Percentiles rank a stretch among this genome's conserved stretches.
phyloP scores from a whole-genome alignment of 2,888 invertebrate genomes.

The Lasiommata megera region DNA sequence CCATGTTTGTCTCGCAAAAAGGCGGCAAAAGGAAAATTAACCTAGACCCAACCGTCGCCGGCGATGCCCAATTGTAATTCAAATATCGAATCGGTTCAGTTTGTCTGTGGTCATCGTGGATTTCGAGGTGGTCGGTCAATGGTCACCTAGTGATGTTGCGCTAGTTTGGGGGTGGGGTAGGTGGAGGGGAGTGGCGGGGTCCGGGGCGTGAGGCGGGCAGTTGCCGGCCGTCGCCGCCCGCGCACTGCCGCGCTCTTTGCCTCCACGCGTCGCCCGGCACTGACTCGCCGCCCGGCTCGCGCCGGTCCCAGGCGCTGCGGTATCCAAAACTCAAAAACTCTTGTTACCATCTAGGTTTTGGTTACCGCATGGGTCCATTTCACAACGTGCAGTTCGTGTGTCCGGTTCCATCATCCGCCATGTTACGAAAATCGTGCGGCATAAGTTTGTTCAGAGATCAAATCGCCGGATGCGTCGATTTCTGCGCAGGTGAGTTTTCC shows the following conservation, averaged over 20 bases:
- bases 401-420: conserved; percentile 41
- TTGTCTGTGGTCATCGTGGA: conserved; percentile 37
- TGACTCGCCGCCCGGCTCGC: conserved; percentile 43
- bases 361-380: conserved; percentile 27
- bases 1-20: conserved; percentile 70
- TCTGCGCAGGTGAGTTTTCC: conserved; percentile 49
- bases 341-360: conserved; percentile 29
- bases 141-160: conserved; percentile 54
- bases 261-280: conserved; percentile 60
- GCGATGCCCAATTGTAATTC: conserved; percentile 40
- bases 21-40: conserved; percentile 56
- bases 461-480: conserved; percentile 36
- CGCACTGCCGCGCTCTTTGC: conserved; percentile 48
- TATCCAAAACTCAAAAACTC: conserved; percentile 24
- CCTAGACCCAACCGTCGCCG: conserved; percentile 45
- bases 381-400: conserved; percentile 40
- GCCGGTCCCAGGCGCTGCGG: conserved; percentile 29
- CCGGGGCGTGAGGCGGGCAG: conserved; percentile 63
- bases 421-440: conserved; percentile 52
- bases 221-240: conserved; percentile 56
- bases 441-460: conserved; percentile 33
- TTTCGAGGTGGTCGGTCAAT: conserved; percentile 32
- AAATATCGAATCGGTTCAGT: conserved; percentile 36
- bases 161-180: conserved; percentile 38
- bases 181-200: conserved; percentile 51